A percentile compares a stretch with the other conserved stretches of the same genome.
These are phyloP conservation scores for Chrysotoxum bicinctum DNA, from an alignment of 2,888 invertebrate species.

Conservation along the genomic window DNA sequence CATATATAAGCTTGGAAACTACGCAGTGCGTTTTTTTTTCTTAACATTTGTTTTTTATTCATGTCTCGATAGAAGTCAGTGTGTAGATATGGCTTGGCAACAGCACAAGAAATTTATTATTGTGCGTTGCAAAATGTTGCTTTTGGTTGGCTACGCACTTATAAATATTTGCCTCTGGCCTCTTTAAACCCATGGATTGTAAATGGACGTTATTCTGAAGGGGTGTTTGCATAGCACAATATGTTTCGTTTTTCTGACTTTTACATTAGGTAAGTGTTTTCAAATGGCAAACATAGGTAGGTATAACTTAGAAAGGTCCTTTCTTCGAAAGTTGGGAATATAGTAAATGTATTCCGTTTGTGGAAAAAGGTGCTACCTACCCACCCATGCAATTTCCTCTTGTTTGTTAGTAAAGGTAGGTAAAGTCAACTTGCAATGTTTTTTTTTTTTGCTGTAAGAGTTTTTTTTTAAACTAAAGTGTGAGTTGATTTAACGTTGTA, in stretches of 20 bases:
- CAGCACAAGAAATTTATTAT: conserved; percentile 50
- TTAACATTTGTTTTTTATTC: conserved; percentile 4
- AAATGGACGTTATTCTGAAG: conserved; percentile 19
- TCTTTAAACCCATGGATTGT: conserved; percentile 23
- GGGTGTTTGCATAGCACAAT: conserved; percentile 39
- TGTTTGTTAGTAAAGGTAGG: not conserved
- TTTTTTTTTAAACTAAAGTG: not conserved
- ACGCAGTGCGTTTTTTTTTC: conserved; percentile 58
- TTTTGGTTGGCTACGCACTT: conserved; percentile 58
- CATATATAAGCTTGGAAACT: conserved; percentile 41
- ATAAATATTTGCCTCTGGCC: conserved; percentile 36
- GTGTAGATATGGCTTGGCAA: conserved; percentile 56
- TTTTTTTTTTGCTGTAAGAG: not conserved
- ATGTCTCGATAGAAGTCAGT: conserved; percentile 18
- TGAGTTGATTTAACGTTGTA: not conserved
- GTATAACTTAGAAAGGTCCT: not conserved
- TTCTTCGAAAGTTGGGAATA: not conserved
- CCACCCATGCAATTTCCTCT: conserved; percentile 12
- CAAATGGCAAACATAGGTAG: conserved; percentile 9
- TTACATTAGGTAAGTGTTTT: conserved; percentile 32
- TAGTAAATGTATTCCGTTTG: too few species aligned
- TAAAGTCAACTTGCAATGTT: not conserved
- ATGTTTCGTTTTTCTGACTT: conserved; percentile 22
- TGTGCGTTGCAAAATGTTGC: conserved; percentile 56
- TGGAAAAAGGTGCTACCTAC: not conserved